A percentile compares a stretch with the other conserved stretches of the same genome.
Conservation (phyloP, 2,113 vertebrate genomes). For the Dasyprocta punctata region DNA sequence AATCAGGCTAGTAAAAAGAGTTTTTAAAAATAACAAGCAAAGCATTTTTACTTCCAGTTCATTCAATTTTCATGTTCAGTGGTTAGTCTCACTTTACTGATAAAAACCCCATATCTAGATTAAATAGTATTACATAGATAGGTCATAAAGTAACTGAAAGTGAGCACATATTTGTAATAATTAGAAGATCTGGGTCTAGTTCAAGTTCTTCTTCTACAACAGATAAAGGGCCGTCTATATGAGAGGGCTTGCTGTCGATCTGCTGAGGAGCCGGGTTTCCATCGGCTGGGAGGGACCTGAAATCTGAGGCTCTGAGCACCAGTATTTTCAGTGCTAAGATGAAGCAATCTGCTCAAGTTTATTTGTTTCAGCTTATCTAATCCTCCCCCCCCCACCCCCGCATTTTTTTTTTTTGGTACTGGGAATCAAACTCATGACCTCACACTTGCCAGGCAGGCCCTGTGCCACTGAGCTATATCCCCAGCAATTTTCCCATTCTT, state of each 20-base stretch:
- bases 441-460: too few relatives aligned
- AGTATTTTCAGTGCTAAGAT: conserved; percentile 19
- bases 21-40: background rate
- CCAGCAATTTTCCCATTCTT: background rate
- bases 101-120: background rate
- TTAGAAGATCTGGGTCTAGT: background rate
- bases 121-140: background rate
- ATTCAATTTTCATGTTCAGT: background rate
- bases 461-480: too few relatives aligned
- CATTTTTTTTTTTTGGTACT: background rate
- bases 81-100: background rate
- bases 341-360: conserved; percentile 42
- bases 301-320: background rate
- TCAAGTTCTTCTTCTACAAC: background rate
- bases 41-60: background rate
- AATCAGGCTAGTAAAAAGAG: background rate
- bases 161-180: background rate
- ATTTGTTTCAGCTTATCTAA: conserved; percentile 29
- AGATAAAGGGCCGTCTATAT: background rate
- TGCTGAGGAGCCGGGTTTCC: background rate
- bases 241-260: background rate
- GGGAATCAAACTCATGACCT: too few relatives aligned
- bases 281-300: background rate
- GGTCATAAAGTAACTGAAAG: conserved; percentile 1
- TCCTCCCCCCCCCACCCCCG: too few relatives aligned